Evolutionary conservation across 1,140 invertebrate genomes (phyloP), one percentile per base, ranked within the genome.

Genomic region (Acromyrmex echinatior): DNA sequence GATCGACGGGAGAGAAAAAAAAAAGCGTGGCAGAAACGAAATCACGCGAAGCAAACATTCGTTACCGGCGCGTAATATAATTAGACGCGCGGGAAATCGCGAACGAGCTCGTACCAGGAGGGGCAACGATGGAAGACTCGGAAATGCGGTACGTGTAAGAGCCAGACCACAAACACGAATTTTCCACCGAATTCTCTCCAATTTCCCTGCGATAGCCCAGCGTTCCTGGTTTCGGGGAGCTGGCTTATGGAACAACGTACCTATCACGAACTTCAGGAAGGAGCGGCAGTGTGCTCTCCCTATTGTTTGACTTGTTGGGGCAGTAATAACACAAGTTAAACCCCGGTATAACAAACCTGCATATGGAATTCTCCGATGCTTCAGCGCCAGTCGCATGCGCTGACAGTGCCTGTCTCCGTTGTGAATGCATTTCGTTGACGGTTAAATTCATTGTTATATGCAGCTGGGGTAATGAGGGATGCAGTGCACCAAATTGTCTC

Each of bases 171-270:
- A 58, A 68, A 80, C 82, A 65, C 63, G 66, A 86, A 90, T 89
- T 90, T 91, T 84, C 89, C 73, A 80, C 63, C 79, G 86, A 90
- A 89, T 88, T 79, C 81, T 79, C 77, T 63, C n/a, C 73, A 53
- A 90, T 88, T 91, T 88, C 81, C 70, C 77, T 31, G 56, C 86
- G 81, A 90, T 86, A 81, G 68, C 81, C 78, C 66, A 45, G 39
- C 77, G 87, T 90, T 88, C 81, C 56, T 65, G 51, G 63, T 82
- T 82, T 86, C 51, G 62, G 62, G 58, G 58, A 89, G 88, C 90
- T 90, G 91, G 91, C 89, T 93, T 91, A 70, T 74, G 91, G 91
- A 92, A 92, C 91, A 91, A 92, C 93, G 91, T 92, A 85, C 71
- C 88, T 86, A 82, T 74, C 77, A 58, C 84, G 87, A 80, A 91